Evolutionary conservation across 1,140 invertebrate species (phyloP).

Genomic region (Psilanteris sp.): DNA sequence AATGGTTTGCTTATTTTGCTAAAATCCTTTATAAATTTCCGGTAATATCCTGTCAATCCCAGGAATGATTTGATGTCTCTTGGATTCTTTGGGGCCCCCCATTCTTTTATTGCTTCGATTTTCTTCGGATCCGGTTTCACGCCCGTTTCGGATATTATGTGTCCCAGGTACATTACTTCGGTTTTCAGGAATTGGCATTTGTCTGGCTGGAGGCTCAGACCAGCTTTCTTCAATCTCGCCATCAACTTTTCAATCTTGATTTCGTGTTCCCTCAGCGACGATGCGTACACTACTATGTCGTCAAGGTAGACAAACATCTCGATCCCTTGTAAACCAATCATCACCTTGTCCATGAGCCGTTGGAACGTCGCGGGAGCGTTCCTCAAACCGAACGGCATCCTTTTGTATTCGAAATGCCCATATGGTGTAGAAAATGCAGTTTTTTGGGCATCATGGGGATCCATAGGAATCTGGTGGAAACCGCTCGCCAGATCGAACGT

Average conservation of each 20-base stretch:
- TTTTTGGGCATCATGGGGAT: too few species aligned
- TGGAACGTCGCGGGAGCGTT: neutral
- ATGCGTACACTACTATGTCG: neutral
- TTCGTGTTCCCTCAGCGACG: neutral
- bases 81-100: neutral
- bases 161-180: neutral
- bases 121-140: slow-evolving; percentile 28
- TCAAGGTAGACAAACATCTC: neutral
- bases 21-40: slow-evolving; percentile 71
- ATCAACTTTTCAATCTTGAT: neutral
- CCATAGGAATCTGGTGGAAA: too few species aligned
- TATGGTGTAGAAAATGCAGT: too few species aligned
- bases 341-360: neutral
- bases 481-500: too few species aligned
- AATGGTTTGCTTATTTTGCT: slow-evolving; percentile 64
- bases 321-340: neutral
- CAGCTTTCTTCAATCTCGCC: neutral
- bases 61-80: slow-evolving; percentile 75
- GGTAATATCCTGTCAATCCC: slow-evolving; percentile 70
- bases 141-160: neutral
- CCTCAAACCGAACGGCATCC: neutral
- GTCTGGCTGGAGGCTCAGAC: neutral
- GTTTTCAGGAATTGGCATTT: neutral
- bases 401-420: neutral
- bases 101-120: neutral